A percentile compares a stretch with the other conserved stretches of the same genome.
Conservation (phyloP, 2,888 invertebrate species). For the Drosophila stalkeri region DNA sequence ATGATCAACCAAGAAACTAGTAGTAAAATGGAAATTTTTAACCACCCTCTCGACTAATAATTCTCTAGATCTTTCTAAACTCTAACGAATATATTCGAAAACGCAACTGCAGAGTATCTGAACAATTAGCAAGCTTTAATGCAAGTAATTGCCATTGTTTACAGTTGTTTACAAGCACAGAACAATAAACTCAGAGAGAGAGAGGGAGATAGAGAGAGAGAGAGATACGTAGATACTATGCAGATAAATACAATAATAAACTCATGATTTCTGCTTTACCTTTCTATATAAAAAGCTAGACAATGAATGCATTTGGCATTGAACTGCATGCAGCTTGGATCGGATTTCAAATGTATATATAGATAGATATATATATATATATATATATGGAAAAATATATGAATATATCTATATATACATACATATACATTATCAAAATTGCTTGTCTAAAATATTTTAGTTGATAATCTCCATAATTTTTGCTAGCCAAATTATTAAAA, state of each 20-base stretch:
- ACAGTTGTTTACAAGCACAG: slow-evolving; percentile 11
- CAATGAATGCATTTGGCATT: slow-evolving; percentile 59
- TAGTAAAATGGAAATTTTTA: too few species aligned
- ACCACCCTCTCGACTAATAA: too few species aligned
- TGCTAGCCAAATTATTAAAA: slow-evolving; percentile 39
- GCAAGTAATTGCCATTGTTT: slow-evolving; percentile 18
- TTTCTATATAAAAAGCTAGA: slow-evolving; percentile 35
- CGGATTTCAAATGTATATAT: slow-evolving; percentile 15
- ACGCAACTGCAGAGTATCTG: slow-evolving; percentile 20
- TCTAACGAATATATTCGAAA: not conserved
- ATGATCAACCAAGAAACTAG: too few species aligned
- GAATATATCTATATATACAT: slow-evolving; percentile 1
- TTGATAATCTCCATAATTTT: slow-evolving; percentile 39
- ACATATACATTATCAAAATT: slow-evolving; percentile 18
- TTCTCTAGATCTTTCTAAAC: not conserved
- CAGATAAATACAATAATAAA: slow-evolving; percentile 22
- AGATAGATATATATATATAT: not conserved
- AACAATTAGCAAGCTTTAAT: slow-evolving; percentile 2
- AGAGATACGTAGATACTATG: slow-evolving; percentile 12
- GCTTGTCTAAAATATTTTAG: slow-evolving; percentile 14
- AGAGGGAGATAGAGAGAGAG: not conserved
- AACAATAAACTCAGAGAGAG: slow-evolving; percentile 27
- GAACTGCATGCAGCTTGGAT: slow-evolving; percentile 29
- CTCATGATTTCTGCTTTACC: slow-evolving; percentile 42
- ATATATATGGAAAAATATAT: slow-evolving; percentile 12